Evolutionary conservation across 2,797 vertebrate genomes (phyloP), one percentile per base, ranked within the genome.

Genomic region (Microchirus variegatus): DNA sequence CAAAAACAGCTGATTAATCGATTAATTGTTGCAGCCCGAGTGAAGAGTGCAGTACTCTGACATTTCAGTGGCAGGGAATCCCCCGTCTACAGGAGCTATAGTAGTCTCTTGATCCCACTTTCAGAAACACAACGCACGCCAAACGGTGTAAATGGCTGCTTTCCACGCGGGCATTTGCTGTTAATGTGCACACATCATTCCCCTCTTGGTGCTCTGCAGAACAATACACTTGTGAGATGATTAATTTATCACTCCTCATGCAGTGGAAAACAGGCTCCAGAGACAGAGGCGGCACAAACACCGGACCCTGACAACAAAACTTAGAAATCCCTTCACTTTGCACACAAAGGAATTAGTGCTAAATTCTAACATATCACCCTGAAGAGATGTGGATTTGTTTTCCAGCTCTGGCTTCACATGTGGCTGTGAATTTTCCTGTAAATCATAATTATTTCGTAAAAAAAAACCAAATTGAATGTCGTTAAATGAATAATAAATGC

Each of bases 141-240:
- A 46, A 11, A 40, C 5, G 31, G 43, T 46, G 67, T 50, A 37
- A 79, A 63, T 16, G 13, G 9, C 12, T 9, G 59, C 26, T 46
- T 31, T 31, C 48, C 62, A 55, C 46, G 46, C 13, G 10, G 41
- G 49, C 47, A 65, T 22, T 12, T 22, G 59, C 63, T 73, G 54
- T 69, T 59, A 54, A 69, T 74, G 61, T 71, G 61, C 42, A 50
- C 60, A 42, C 12, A 15, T 44, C 18, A 67, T 45, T 70, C 49
- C 38, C 38, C 56, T 53, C 55, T 50, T 7, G 43, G 44, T 44
- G 56, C 70, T 68, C 57, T 74, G 76, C 67, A 77, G 67, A 84
- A 66, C 70, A 78, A 76, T 53, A 67, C 47, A 70, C 63, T 63
- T 67, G 44, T 73, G 53, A 65, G 53, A 78, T 73, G 10, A 82